Evolutionary conservation across 2,113 vertebrate species (phyloP).

Genomic region (Odontesthes bonariensis): DNA sequence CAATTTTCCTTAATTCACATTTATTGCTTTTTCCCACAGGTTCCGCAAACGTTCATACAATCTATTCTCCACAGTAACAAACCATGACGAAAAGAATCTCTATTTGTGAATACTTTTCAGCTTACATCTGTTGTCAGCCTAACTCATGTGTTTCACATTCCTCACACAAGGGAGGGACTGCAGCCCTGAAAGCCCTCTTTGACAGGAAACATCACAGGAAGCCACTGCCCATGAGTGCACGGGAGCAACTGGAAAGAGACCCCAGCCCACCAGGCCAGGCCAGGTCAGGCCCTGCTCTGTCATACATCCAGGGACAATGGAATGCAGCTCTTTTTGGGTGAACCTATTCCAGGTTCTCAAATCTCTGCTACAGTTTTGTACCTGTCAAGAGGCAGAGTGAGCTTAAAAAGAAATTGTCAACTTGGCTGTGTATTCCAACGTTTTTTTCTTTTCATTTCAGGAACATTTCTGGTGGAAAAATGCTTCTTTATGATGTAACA

Average conservation of each 20-base stretch:
- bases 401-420: too few species aligned
- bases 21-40: conserved; percentile 35
- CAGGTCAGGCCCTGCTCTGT: conserved; percentile 11
- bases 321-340: too few species aligned
- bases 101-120: conserved; percentile 1
- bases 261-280: conserved; percentile 23
- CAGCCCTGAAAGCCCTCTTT: conserved; percentile 13
- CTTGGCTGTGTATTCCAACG: too few species aligned
- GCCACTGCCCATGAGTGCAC: conserved; percentile 53
- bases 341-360: too few species aligned
- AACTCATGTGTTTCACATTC: conserved; percentile 33
- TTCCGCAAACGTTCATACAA: neutral
- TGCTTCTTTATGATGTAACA: too few species aligned
- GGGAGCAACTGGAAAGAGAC: conserved; percentile 42
- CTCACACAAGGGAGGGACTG: conserved; percentile 17
- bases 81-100: conserved; percentile 31
- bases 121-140: neutral
- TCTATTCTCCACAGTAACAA: too few species aligned
- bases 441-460: too few species aligned
- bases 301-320: conserved; percentile 21
- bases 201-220: conserved; percentile 73
- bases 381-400: too few species aligned
- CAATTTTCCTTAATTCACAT: conserved; percentile 11
- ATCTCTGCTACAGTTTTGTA: too few species aligned
- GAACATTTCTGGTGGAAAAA: too few species aligned